Evolutionary conservation across 2,888 invertebrate genomes (phyloP), one percentile per base, ranked within the genome.

Genomic region (Eurois occulta): DNA sequence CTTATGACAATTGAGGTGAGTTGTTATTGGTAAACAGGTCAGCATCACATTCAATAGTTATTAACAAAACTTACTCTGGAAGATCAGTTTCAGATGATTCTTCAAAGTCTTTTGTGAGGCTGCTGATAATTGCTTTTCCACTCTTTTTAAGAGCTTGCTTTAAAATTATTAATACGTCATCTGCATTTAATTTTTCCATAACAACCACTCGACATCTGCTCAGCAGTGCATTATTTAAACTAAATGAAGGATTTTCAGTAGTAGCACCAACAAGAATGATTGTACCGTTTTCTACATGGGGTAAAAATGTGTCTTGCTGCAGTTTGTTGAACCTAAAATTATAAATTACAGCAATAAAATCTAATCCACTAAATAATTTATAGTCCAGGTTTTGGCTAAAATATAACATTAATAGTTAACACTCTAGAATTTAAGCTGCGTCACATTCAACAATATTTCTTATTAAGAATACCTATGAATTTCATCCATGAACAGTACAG

Each of bases 191-290:
- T 94, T 98, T 98, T 84, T 98, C 97, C 92, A 98, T 94, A 1
- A 98, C 97, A 80, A 98, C 97, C 4, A 98, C 98, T 84, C 98
- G 97, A 90, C 98, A 98, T 41, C 98, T 97, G 92, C 98, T 98
- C 18, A 98, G 95, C 52, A 99, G 93, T 0, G 98, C 98, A 86
- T 97, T 97, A 94, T 98, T 98, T 70, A 98, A 97, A 89, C 97
- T 98, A 92, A 98, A 98, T 0, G 98, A 98, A n/a, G 98, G 98
- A 94, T 98, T 98, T 93, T 98, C 98, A 60, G 98, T 99, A 0
- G 98, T 99, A 0, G 98, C 98, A 46, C 98, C 98, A 78, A 99
- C 97, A 78, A 98, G 94, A 65, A 97, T 97, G 58, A 99, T 97
- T 43, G 98, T 98, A 0, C 98, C 98, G 93, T 97, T 98, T 93